Conservation (phyloP, 2,113 vertebrate genomes). For the Tor tambroides region DNA sequence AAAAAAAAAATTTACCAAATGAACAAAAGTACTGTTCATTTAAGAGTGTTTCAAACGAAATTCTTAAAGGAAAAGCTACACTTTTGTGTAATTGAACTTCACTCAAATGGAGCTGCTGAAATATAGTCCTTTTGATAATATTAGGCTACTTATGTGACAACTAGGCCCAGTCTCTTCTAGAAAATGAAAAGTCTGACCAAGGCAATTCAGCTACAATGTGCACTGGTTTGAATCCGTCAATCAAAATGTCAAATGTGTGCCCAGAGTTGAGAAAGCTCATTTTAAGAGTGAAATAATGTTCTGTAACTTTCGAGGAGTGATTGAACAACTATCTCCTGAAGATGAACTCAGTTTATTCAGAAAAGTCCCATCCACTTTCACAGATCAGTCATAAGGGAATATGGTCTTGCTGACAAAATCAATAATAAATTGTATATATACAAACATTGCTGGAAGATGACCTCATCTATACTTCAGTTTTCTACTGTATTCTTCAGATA, state of each 20-base stretch:
- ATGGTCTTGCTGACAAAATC: slow-evolving; percentile 19
- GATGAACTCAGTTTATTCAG: not conserved
- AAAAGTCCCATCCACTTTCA: slow-evolving; percentile 9
- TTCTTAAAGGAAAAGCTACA: not conserved
- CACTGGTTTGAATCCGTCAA: not conserved
- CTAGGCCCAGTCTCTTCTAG: not conserved
- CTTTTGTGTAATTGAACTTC: not conserved
- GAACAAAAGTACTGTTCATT: not conserved
- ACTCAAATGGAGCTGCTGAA: not conserved
- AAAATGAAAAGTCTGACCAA: not conserved
- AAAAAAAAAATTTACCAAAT: no score
- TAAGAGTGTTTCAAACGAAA: not conserved
- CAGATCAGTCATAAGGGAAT: slow-evolving; percentile 23
- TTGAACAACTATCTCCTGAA: not conserved
- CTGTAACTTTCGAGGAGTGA: not conserved
- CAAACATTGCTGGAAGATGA: slow-evolving; percentile 35
- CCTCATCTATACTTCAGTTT: slow-evolving; percentile 43
- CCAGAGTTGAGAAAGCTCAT: not conserved
- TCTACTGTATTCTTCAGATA: slow-evolving; percentile 28
- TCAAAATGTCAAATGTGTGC: not conserved
- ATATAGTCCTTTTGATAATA: not conserved
- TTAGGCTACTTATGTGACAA: not conserved
- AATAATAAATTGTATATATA: slow-evolving; percentile 50
- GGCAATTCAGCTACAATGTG: not conserved
- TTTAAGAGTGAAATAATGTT: slow-evolving; percentile 19